Conservation (phyloP, 2,113 vertebrate species). For the Rattus norvegicus region GRCr8 NC_086020.1:61965501-61966000, state of each 20-base stretch:
- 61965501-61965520: background rate
- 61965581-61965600: background rate
- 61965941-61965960: background rate
- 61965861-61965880: background rate
- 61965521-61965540: background rate
- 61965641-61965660: background rate
- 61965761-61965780: background rate
- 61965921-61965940: background rate
- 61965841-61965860: background rate
- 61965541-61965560: background rate
- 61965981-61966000: background rate
- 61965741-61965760: background rate
- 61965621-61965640: background rate
- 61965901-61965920: background rate
- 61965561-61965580: background rate
- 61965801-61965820: background rate
- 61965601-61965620: background rate
- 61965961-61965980: background rate
- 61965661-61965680: background rate
- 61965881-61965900: background rate
- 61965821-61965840: background rate
- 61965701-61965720: conserved; percentile 5
- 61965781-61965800: background rate
- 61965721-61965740: background rate
- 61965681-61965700: background rate